Evolutionary conservation across 2,888 invertebrate genomes (phyloP).

Genomic region (Steinernema hermaphroditum): DNA sequence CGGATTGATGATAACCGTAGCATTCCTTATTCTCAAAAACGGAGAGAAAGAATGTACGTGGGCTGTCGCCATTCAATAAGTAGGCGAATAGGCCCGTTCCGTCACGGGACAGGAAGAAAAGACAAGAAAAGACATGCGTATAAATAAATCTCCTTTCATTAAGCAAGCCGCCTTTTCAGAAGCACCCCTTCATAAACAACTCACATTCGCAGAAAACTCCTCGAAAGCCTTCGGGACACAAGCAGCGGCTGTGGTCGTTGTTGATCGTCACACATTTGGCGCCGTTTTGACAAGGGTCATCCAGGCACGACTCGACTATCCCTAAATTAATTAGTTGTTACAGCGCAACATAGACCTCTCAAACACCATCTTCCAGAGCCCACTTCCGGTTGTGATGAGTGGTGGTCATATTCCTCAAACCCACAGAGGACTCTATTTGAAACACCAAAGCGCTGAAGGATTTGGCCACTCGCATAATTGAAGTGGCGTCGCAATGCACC

Average conservation of each 20-base stretch:
- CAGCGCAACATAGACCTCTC: background rate
- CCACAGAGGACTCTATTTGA: too few relatives aligned
- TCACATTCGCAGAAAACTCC: slow-evolving; percentile 43
- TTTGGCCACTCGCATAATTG: background rate
- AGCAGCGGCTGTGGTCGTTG: slow-evolving; percentile 33
- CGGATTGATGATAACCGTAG: too few relatives aligned
- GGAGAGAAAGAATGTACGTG: too few relatives aligned
- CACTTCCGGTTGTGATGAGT: background rate
- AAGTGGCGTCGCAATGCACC: background rate
- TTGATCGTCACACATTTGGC: slow-evolving; percentile 37
- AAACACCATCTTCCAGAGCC: background rate
- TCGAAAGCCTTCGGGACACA: slow-evolving; percentile 37
- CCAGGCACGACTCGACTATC: slow-evolving; percentile 32
- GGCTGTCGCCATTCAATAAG: too few relatives aligned
- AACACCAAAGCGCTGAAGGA: background rate
- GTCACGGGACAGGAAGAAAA: too few relatives aligned
- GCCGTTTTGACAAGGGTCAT: slow-evolving; percentile 39
- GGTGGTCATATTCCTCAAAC: too few relatives aligned
- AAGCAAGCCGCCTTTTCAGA: too few relatives aligned
- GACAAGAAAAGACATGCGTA: too few relatives aligned
- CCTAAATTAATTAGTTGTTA: slow-evolving; percentile 28
- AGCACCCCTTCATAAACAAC: too few relatives aligned
- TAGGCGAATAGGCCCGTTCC: too few relatives aligned
- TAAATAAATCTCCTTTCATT: too few relatives aligned
- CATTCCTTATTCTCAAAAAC: too few relatives aligned